A percentile compares a stretch with the other conserved stretches of the same genome.
These are phyloP conservation scores for Coenonympha glycerion DNA, from an alignment of 2,888 invertebrate species.

Conservation along the genomic window DNA sequence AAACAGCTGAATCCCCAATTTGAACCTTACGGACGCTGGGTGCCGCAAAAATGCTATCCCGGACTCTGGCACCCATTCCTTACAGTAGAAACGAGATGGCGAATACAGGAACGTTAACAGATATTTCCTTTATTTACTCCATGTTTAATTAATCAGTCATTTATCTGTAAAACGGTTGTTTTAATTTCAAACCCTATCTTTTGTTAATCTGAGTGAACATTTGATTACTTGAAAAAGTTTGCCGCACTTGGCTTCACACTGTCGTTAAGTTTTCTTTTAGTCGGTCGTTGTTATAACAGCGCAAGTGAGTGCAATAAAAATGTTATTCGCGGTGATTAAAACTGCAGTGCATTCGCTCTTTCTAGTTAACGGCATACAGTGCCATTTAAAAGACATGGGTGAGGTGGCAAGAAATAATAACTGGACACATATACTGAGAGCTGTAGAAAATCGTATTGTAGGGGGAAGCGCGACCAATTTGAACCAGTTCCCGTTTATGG, in stretches of 20 bases:
- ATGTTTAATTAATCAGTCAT: constrained; percentile 3
- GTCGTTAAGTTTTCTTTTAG: constrained; percentile 1
- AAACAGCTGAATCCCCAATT: not conserved
- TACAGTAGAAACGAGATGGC: constrained; percentile 24
- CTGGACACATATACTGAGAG: constrained; percentile 21
- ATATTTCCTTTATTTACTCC: constrained; percentile 8
- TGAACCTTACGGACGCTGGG: constrained; percentile 12
- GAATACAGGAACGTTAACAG: constrained; percentile 10
- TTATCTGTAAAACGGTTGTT: not conserved
- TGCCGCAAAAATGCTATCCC: constrained; percentile 33
- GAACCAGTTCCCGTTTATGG: constrained; percentile 34
- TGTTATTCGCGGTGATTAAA: constrained; percentile 22
- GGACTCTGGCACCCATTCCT: constrained; percentile 19
- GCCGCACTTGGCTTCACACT: not conserved
- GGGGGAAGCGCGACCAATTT: constrained; percentile 31
- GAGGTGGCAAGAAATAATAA: constrained; percentile 27
- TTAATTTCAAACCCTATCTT: not conserved
- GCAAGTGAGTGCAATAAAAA: constrained; percentile 21
- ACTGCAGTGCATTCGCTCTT: constrained; percentile 14
- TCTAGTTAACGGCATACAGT: constrained; percentile 11
- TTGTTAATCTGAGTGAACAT: too few species aligned
- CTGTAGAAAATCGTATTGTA: constrained; percentile 31
- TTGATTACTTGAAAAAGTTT: too few species aligned
- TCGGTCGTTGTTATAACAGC: not conserved
- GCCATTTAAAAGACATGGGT: constrained; percentile 39